Conservation (phyloP, 1,140 invertebrate genomes). For the Littorina saxatilis region DNA sequence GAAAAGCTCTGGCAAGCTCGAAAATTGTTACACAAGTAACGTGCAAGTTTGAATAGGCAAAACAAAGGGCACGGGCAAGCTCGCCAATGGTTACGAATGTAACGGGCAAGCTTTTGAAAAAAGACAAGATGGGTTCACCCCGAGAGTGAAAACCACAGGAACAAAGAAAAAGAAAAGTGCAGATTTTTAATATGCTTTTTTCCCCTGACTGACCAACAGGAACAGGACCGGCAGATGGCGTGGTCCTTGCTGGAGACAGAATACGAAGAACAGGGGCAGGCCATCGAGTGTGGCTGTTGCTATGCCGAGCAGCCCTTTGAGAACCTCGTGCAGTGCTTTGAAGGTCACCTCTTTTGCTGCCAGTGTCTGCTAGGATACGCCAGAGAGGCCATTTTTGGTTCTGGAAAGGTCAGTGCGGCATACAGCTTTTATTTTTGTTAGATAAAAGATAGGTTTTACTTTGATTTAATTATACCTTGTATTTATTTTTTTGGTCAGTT, state of each 20-base stretch:
- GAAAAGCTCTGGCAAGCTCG: too few species aligned
- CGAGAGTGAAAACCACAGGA: too few species aligned
- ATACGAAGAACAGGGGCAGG: constrained; percentile 57
- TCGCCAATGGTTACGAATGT: too few species aligned
- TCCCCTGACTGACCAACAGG: constrained; percentile 42
- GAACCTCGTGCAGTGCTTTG: constrained; percentile 69
- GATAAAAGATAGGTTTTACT: not conserved
- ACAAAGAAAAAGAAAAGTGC: too few species aligned
- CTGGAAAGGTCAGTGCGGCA: constrained; percentile 62
- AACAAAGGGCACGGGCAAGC: too few species aligned
- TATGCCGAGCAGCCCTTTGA: constrained; percentile 66
- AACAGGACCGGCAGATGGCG: constrained; percentile 50
- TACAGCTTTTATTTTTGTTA: too few species aligned
- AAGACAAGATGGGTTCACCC: too few species aligned
- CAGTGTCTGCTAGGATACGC: constrained; percentile 66
- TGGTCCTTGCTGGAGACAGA: constrained; percentile 51
- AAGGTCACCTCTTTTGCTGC: constrained; percentile 70
- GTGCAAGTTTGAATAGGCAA: too few species aligned
- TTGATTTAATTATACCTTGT: too few species aligned
- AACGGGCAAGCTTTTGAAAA: too few species aligned
- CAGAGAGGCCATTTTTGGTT: constrained; percentile 67
- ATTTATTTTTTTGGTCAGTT: not conserved
- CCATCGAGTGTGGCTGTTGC: constrained; percentile 72
- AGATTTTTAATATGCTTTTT: not conserved
- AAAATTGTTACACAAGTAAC: too few species aligned